A percentile compares a stretch with the other conserved stretches of the same genome.
Evolutionary conservation across 2,113 vertebrate species (phyloP).

Genomic region (Barnardius zonarius): DNA sequence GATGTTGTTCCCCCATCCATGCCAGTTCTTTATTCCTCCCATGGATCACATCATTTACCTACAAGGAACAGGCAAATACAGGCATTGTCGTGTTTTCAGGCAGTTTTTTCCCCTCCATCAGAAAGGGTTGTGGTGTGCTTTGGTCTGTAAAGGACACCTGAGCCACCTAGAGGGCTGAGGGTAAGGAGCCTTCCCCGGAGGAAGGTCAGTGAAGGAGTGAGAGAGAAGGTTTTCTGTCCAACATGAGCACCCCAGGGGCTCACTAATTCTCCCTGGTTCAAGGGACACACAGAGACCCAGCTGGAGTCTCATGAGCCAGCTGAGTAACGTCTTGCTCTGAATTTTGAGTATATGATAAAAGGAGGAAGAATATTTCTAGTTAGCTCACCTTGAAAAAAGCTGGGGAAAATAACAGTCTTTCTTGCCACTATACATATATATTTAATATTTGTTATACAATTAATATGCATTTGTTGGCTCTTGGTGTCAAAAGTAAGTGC

Average conservation of each 20-base stretch:
- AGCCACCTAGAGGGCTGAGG: background rate
- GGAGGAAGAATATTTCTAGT: background rate
- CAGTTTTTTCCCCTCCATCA: background rate
- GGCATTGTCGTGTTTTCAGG: rapidly evolving
- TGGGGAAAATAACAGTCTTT: background rate
- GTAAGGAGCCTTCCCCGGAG: background rate
- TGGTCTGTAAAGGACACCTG: background rate
- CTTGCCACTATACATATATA: background rate
- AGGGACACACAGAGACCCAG: background rate
- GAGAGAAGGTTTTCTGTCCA: background rate
- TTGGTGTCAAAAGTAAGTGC: background rate
- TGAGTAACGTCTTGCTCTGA: background rate
- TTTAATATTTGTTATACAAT: background rate
- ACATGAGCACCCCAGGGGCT: too few relatives aligned
- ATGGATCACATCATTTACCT: background rate
- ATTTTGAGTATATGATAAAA: background rate
- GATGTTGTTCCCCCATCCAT: background rate
- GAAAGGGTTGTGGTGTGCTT: background rate
- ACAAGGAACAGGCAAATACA: background rate
- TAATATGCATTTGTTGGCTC: background rate
- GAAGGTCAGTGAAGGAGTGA: background rate
- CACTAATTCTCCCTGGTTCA: background rate
- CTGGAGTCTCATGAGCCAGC: background rate
- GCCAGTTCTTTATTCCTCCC: background rate
- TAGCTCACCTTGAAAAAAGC: background rate